Evolutionary conservation across 2,797 vertebrate species (phyloP).

Genomic region (Anniella stebbinsi): DNA sequence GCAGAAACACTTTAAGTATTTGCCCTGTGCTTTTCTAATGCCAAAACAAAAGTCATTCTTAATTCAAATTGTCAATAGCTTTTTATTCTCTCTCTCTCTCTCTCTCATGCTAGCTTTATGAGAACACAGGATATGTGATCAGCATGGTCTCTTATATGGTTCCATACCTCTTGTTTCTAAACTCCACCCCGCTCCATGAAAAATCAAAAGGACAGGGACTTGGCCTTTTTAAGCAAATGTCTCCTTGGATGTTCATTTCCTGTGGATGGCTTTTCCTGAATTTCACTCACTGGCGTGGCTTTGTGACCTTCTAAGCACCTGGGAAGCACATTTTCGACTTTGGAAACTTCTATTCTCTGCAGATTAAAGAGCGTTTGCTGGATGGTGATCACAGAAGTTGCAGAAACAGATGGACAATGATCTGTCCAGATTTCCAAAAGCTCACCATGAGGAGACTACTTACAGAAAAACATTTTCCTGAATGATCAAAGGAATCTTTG

Average conservation of each 20-base stretch:
- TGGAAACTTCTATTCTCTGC: slow-evolving; percentile 73
- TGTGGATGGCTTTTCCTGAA: slow-evolving; percentile 48
- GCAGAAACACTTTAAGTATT: slow-evolving; percentile 10
- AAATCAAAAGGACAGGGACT: slow-evolving; percentile 47
- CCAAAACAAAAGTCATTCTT: not conserved
- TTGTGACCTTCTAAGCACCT: slow-evolving; percentile 65
- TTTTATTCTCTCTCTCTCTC: slow-evolving; percentile 5
- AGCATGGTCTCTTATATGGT: not conserved
- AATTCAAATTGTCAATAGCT: slow-evolving; percentile 28
- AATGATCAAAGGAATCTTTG: slow-evolving; percentile 73
- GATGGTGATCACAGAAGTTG: slow-evolving; percentile 74
- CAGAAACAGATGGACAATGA: slow-evolving; percentile 73
- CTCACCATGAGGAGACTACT: slow-evolving; percentile 69
- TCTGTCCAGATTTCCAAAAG: slow-evolving; percentile 68
- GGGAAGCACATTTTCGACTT: slow-evolving; percentile 71
- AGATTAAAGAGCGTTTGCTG: slow-evolving; percentile 74
- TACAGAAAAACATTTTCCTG: slow-evolving; percentile 62
- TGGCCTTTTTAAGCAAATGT: slow-evolving; percentile 16
- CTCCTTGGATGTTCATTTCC: slow-evolving; percentile 33
- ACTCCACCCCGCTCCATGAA: not conserved
- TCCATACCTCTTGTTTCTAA: slow-evolving; percentile 23
- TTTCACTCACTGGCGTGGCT: slow-evolving; percentile 49
- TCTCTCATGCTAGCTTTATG: not conserved
- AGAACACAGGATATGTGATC: slow-evolving; percentile 16
- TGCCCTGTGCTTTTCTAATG: slow-evolving; percentile 4